Base-by-base conservation (phyloP, 1,140 invertebrate genomes). In the Aricia agestis region DNA sequence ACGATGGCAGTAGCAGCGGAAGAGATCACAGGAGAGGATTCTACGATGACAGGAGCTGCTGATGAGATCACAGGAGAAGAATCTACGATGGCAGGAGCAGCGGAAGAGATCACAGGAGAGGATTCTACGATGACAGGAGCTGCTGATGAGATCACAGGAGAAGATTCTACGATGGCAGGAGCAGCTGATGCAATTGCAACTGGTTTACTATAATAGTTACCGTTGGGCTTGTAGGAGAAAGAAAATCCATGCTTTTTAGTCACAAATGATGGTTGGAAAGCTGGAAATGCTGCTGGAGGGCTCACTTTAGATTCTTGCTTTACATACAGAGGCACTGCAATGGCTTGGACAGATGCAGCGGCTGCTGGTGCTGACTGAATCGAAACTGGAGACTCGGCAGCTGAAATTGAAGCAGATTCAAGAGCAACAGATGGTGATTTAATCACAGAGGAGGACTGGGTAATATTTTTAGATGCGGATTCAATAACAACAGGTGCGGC, bases 51-150 rank as follows among this genome's bases (percentile, higher is more conserved):
- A n/a, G 57, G 57, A n/a, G 15, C 31, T 7, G 36, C 32, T 15
- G 67, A 52, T 4, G 17, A 0, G 11, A 68, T 41, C 41, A 41
- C 18, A 15, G 67, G 13, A 15, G 41, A 25, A 9, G 66, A 67
- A n/a, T 67, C 41, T 13, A n/a, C 57, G n/a, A 58, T 75, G 72
- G 71, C 72, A 72, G 73, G 74, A 72, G 68, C 72, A 70, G 74
- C 74, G 76, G 78, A 75, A 71, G 74, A 19, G 3, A 67, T 77
- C 9, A 76, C 67, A 2, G 82, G 79, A 6, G 74, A 70, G 5
- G 76, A 63, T 69, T 81, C 79, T 11, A 76, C 71, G 59, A 74
- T 67, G 0, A 71, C 52, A 25, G 66, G 63, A 4, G 42, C 41
- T 57, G 19, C 41, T 66, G 41, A 19, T 11, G 61, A 9, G n/a